phyloP scores from a whole-genome alignment of 2,888 invertebrate genomes.

The Syrphus vitripennis region DNA sequence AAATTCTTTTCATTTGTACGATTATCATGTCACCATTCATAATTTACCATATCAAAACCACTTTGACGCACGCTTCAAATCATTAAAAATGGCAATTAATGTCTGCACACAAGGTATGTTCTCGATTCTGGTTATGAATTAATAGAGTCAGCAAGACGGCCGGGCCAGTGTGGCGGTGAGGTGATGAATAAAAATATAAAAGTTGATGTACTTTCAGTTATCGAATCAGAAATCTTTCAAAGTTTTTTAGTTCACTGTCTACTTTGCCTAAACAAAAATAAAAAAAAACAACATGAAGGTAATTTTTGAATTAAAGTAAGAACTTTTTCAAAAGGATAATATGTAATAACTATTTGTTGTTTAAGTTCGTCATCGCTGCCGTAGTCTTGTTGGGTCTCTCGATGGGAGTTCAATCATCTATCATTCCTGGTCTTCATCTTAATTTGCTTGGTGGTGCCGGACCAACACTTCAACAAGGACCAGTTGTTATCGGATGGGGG shows the following conservation, averaged over 20 bases:
- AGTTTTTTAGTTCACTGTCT: constrained; percentile 11
- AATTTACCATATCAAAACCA: constrained; percentile 2
- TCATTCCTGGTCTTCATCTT: constrained; percentile 43
- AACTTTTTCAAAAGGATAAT: not conserved
- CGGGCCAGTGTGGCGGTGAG: too few relatives aligned
- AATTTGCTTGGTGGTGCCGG: constrained; percentile 15
- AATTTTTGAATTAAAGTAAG: not conserved
- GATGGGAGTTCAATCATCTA: constrained; percentile 78
- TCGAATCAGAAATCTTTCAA: constrained; percentile 35
- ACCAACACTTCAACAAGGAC: constrained; percentile 34
- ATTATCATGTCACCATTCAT: not conserved
- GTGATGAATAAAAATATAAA: constrained; percentile 41
- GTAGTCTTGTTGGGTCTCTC: constrained; percentile 79
- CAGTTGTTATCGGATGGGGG: constrained; percentile 30
- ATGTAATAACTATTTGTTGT: constrained; percentile 24
- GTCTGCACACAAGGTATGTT: constrained; percentile 4
- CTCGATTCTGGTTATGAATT: not conserved
- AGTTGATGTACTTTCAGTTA: constrained; percentile 19
- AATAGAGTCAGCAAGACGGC: not conserved
- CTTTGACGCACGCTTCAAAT: not conserved
- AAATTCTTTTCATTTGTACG: not conserved
- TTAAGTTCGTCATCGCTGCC: constrained; percentile 76
- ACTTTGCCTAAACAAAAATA: constrained; percentile 58
- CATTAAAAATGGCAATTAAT: constrained; percentile 6
- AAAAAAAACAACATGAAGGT: constrained; percentile 59